Conservation (phyloP, 2,113 vertebrate genomes). For the Campylorhamphus procurvoides region DNA sequence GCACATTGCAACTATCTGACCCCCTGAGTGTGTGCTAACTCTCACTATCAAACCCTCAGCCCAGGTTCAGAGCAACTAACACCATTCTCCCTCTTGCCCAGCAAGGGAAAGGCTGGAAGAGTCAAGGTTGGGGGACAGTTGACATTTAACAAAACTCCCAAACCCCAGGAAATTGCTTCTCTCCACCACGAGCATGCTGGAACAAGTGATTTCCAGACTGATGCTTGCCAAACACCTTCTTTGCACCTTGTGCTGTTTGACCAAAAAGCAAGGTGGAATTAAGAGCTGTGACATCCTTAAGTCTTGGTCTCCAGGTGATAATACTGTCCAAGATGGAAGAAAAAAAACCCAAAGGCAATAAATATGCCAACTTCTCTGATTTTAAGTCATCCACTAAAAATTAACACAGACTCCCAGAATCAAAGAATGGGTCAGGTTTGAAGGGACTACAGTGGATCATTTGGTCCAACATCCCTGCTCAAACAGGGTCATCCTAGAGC, state of each 20-base stretch:
- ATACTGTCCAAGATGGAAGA: neutral
- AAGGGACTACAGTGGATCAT: neutral
- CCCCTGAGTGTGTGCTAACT: accelerated
- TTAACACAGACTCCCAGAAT: neutral
- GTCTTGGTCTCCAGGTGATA: neutral
- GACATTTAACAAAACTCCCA: neutral
- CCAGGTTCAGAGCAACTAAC: neutral
- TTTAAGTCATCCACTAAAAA: neutral
- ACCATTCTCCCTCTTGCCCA: neutral
- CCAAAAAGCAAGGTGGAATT: neutral
- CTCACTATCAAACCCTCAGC: neutral
- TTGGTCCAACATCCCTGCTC: neutral
- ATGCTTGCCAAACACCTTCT: neutral
- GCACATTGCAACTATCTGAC: neutral
- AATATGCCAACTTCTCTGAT: neutral
- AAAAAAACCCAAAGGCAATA: neutral
- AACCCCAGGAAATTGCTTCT: neutral
- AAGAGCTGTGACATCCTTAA: neutral
- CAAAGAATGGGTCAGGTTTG: neutral
- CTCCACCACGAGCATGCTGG: neutral
- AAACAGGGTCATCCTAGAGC: neutral
- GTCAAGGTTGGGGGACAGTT: accelerated
- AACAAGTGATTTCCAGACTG: neutral
- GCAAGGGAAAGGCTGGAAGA: neutral
- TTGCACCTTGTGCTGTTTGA: neutral